These are phyloP conservation scores for Hemichromis elongatus DNA, from an alignment of 2,113 vertebrate species.

Conservation along the genomic window DNA sequence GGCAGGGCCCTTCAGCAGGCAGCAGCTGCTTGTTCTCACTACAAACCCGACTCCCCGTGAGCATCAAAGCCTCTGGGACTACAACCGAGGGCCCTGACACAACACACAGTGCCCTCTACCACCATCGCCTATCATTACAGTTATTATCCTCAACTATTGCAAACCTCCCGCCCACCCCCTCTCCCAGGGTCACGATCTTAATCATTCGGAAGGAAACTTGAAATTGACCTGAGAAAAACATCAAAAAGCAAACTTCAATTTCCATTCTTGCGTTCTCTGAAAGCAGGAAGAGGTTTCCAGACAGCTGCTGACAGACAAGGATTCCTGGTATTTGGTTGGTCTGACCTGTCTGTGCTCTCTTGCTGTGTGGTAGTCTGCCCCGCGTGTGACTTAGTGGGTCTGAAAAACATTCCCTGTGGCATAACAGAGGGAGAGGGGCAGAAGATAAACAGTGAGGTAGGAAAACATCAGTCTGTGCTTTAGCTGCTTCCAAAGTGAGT, in stretches of 20 bases:
- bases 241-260: constrained; percentile 57
- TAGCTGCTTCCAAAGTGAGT: neutral
- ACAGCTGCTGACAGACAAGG: constrained; percentile 65
- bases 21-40: constrained; percentile 76
- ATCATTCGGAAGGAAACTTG: constrained; percentile 48
- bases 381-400: constrained; percentile 57
- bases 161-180: neutral
- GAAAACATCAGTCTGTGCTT: constrained; percentile 42
- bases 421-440: constrained; percentile 48
- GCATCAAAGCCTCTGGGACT: constrained; percentile 18
- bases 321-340: constrained; percentile 62
- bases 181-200: constrained; percentile 34
- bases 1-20: constrained; percentile 67
- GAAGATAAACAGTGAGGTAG: constrained; percentile 42
- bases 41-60: constrained; percentile 41
- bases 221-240: constrained; percentile 58
- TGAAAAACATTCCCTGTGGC: constrained; percentile 63
- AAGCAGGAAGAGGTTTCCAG: constrained; percentile 60
- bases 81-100: constrained; percentile 26
- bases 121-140: constrained; percentile 53
- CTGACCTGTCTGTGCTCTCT: constrained; percentile 72
- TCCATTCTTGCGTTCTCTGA: constrained; percentile 33
- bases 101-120: constrained; percentile 56
- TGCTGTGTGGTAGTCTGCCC: constrained; percentile 68
- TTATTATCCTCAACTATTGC: constrained; percentile 47